phyloP scores from a whole-genome alignment of 2,888 invertebrate genomes.

The Augiades crinisus region DNA sequence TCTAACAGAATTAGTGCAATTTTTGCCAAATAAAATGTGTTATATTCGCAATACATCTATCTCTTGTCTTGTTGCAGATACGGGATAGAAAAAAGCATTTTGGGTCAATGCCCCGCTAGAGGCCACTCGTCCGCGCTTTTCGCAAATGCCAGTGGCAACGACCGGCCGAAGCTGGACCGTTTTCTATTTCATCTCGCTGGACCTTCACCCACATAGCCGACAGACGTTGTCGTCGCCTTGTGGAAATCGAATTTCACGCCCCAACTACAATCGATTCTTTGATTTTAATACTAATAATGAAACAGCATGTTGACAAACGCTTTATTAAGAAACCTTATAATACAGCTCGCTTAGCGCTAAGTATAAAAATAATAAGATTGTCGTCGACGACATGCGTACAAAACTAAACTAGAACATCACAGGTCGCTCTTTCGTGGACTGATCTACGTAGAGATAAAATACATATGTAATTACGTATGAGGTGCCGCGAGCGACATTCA shows the following conservation, averaged over 20 bases:
- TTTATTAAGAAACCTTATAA: conserved; percentile 75
- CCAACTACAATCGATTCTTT: conserved; percentile 43
- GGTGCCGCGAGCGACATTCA: conserved; percentile 12
- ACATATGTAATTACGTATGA: conserved; percentile 6
- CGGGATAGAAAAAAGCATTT: conserved; percentile 7
- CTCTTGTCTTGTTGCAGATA: not conserved
- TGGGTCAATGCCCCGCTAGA: conserved; percentile 13
- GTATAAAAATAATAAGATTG: conserved; percentile 69
- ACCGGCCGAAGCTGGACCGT: conserved; percentile 32
- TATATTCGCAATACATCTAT: too few species aligned
- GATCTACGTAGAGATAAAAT: conserved; percentile 1
- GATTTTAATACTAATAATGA: conserved; percentile 47
- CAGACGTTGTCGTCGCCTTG: conserved; percentile 49
- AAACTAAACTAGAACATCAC: conserved; percentile 57
- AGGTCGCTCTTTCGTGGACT: conserved; percentile 36
- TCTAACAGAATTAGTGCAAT: too few species aligned
- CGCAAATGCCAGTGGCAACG: conserved; percentile 28
- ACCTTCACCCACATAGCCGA: conserved; percentile 66
- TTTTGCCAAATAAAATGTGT: too few species aligned
- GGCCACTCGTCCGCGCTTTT: conserved; percentile 4
- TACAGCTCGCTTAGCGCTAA: conserved; percentile 56
- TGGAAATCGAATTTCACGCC: conserved; percentile 62
- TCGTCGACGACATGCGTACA: conserved; percentile 38
- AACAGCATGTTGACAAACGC: conserved; percentile 65
- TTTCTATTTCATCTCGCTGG: conserved; percentile 53